Evolutionary conservation across 2,888 invertebrate genomes (phyloP).

Genomic region (Eupithecia dodoneata): DNA sequence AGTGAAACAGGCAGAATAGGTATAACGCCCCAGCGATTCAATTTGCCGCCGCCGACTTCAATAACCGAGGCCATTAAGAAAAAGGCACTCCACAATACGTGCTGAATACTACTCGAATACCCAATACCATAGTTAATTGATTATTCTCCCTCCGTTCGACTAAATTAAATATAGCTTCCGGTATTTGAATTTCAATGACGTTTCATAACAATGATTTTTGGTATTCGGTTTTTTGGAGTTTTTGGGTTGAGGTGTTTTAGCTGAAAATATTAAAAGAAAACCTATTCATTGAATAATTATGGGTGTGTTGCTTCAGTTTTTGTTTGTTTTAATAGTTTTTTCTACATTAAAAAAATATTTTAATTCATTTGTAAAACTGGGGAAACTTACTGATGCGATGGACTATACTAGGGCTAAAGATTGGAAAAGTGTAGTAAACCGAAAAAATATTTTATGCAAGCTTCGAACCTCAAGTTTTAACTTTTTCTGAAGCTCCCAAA

Average conservation of each 20-base stretch:
- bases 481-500: constrained; percentile 32
- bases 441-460: neutral
- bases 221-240: constrained; percentile 17
- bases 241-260: neutral
- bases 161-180: constrained; percentile 44
- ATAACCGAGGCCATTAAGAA: constrained; percentile 46
- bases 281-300: no score
- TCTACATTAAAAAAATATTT: no score
- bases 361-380: no score
- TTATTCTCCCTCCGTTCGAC: constrained; percentile 42
- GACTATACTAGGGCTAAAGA: neutral
- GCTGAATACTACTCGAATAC: constrained; percentile 39
- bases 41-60: constrained; percentile 43
- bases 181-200: constrained; percentile 44
- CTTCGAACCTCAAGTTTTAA: neutral
- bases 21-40: constrained; percentile 43
- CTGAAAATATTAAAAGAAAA: neutral
- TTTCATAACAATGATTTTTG: constrained; percentile 41
- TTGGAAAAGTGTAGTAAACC: neutral
- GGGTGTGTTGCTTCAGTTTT: neutral
- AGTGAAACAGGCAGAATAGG: constrained; percentile 15
- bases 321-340: neutral
- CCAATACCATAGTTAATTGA: constrained; percentile 46
- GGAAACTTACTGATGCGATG: neutral
- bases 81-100: constrained; percentile 46